Evolutionary conservation across 2,888 invertebrate genomes (phyloP), one percentile per base, ranked within the genome.

Genomic region (Campaea margaritaria): DNA sequence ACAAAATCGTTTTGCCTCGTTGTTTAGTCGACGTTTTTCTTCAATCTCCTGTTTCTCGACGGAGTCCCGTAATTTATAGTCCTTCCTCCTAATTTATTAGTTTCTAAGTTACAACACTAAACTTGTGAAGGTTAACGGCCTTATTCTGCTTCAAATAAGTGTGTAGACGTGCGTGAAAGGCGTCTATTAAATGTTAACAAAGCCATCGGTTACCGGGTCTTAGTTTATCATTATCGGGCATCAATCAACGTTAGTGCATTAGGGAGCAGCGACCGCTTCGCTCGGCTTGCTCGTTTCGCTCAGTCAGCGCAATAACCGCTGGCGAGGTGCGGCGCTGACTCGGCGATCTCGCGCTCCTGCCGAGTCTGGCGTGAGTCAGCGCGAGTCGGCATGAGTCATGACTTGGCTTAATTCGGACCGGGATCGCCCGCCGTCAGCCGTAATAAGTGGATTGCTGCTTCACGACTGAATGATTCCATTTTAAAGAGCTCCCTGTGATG

Each of bases 371-470:
- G 69, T 88, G 89, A 91, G 76, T 91, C 89, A 87, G 89, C 90
- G 75, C 66, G 68, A 78, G 63, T 73, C 75, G 72, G 63, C 69
- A 74, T 82, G 84, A 86, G 73, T 83, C 86, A 82, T 89, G 89
- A 87, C 83, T 85, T 81, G 65, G 70, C 86, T 78, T 71, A 79
- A 84, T 82, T 81, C 76, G 70, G 73, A 70, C 75, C 74, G 76
- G 82, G 79, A 81, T 81, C 84, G 82, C 77, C 80, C 72, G 81
- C 79, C 83, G 82, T 85, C 85, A 84, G 83, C 85, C 79, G 82
- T 85, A 89, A 90, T 90, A 90, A 90, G 85, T 89, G 82, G 85
- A 90, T 90, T 88, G 86, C 83, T 79, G 76, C 83, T 87, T 85
- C 85, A 87, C 85, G 86, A 75, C 74, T 82, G 77, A 86, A 83